Evolutionary conservation across 2,797 vertebrate species (phyloP).

Genomic region (Lepus oiostolus): DNA sequence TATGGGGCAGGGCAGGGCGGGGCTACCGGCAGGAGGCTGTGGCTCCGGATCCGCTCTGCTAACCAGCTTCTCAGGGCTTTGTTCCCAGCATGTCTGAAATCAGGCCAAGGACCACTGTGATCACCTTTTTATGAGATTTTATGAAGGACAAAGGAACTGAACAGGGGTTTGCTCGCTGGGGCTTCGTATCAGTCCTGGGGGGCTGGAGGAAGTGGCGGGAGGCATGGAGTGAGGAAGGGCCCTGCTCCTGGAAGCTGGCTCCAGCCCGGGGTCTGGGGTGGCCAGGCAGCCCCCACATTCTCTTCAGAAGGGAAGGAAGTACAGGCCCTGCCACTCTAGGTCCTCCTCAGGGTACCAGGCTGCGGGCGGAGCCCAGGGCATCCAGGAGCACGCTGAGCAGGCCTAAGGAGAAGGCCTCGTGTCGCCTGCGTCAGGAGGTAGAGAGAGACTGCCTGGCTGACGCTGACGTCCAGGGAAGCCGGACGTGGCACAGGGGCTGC

Average conservation of each 20-base stretch:
- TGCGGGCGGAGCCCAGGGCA: neutral
- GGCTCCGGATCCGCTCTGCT: neutral
- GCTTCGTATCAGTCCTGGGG: neutral
- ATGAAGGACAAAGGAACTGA: neutral
- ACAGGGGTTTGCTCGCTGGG: neutral
- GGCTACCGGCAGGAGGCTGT: neutral
- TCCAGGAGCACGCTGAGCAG: neutral
- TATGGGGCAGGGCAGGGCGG: fast-evolving
- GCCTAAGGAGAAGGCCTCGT: neutral
- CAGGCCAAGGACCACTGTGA: neutral
- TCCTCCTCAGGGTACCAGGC: neutral
- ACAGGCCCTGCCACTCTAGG: neutral
- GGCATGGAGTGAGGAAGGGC: neutral
- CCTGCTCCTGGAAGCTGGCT: neutral
- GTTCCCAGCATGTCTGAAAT: neutral
- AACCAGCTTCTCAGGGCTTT: neutral
- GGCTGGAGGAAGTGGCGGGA: neutral
- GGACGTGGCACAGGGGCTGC: neutral
- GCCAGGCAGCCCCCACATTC: neutral
- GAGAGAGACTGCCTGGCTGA: neutral
- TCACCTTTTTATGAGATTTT: neutral
- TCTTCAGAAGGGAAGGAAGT: neutral
- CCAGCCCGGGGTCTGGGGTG: neutral
- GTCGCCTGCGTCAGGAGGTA: too few species aligned
- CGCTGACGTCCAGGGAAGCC: neutral